These are phyloP conservation scores for Aphodius granarius DNA, from an alignment of 2,888 invertebrate species.

Conservation along the genomic window DNA sequence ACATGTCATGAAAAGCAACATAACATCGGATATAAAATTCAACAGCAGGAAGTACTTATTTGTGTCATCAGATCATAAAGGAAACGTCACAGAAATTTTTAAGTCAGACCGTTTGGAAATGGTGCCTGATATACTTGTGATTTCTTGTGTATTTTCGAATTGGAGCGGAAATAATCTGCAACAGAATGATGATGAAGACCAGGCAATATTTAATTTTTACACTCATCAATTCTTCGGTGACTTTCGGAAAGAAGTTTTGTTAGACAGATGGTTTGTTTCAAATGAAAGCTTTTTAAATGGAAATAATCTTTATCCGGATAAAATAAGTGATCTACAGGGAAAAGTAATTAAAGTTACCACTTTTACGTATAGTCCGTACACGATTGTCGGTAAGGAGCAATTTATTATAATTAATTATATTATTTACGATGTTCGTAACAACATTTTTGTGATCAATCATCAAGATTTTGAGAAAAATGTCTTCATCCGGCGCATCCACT, in stretches of 20 bases:
- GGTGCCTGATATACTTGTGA: not conserved
- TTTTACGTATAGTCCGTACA: slow-evolving; percentile 25
- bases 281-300: slow-evolving; percentile 13
- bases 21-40: not conserved
- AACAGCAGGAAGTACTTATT: slow-evolving; percentile 2
- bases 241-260: not conserved
- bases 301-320: slow-evolving; percentile 20
- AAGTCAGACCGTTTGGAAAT: not conserved
- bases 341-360: slow-evolving; percentile 22
- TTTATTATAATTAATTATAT: not conserved
- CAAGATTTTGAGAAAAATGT: too few relatives aligned
- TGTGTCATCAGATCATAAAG: not conserved
- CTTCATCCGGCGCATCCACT: too few relatives aligned
- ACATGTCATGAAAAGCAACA: not conserved
- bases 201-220: not conserved
- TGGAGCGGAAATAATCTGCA: not conserved
- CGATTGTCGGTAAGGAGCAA: slow-evolving; percentile 18
- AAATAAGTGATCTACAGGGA: slow-evolving; percentile 21
- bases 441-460: not conserved
- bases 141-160: not conserved
- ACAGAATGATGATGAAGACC: not conserved
- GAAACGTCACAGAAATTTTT: not conserved
- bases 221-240: not conserved
- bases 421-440: not conserved
- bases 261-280: slow-evolving; percentile 15